Percentiles rank a stretch among this genome's conserved stretches.
phyloP scores from a whole-genome alignment of 2,113 vertebrate genomes.

The Tupaia chinensis region DNA sequence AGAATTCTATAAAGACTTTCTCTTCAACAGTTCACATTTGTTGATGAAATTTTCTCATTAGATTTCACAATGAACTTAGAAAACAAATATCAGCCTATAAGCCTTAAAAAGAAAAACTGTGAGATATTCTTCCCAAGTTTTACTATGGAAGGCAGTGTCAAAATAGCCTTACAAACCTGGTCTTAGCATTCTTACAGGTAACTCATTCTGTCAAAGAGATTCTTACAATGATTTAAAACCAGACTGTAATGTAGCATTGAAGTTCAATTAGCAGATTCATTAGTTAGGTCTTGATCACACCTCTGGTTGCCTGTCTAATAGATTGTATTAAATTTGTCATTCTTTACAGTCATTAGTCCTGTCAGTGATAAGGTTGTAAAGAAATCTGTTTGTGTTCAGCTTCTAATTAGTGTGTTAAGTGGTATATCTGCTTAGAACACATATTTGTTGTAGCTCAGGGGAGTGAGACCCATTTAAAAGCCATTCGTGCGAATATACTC shows the following conservation, averaged over 20 bases:
- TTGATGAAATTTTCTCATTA: conserved; percentile 67
- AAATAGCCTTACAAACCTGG: neutral
- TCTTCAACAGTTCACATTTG: conserved; percentile 65
- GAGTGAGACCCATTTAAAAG: neutral
- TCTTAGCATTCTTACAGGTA: neutral
- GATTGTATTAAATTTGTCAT: conserved; percentile 48
- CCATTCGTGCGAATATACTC: neutral
- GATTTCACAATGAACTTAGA: conserved; percentile 21
- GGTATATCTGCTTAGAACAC: conserved; percentile 10
- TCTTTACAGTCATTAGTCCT: conserved; percentile 42
- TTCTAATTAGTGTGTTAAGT: conserved; percentile 21
- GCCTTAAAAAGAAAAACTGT: neutral
- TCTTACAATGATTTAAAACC: conserved; percentile 35
- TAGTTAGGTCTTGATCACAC: conserved; percentile 43
- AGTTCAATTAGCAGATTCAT: conserved; percentile 37
- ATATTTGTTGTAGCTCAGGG: neutral
- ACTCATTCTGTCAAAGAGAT: neutral
- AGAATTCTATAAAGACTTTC: conserved; percentile 59
- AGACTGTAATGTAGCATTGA: neutral
- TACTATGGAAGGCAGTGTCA: neutral
- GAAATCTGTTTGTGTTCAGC: conserved; percentile 27
- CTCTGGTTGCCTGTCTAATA: conserved; percentile 35
- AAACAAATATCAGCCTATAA: conserved; percentile 46
- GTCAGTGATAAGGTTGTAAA: neutral
- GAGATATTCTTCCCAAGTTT: neutral